Evolutionary conservation across 2,797 vertebrate species (phyloP), one percentile per base, ranked within the genome.

Genomic region (Silurus aristotelis): DNA sequence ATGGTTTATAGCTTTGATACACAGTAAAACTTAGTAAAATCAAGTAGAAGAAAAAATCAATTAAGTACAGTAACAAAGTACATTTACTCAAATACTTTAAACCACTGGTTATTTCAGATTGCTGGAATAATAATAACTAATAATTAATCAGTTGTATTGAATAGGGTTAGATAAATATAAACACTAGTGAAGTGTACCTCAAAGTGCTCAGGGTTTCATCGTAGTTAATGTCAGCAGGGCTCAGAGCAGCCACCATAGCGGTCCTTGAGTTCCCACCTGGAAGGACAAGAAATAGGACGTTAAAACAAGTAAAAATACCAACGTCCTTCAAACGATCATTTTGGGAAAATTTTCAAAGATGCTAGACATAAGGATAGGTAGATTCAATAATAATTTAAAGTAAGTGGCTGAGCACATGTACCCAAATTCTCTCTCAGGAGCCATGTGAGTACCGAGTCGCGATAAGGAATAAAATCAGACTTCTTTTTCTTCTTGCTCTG

Each of bases 401-500:
- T 38, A 9, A 2, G 55, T 55, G 13, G 20, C 20, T 79, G 22
- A 27, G 6, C 14, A 58, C 25, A 84, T 92, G 88, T 96, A 99
- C 98, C 98, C 1, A 99, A 94, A 90, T 99, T 99, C 91, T 99
- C 98, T 88, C 98, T 95, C 87, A 99, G 96, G 63, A 99, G 95
- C 98, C 98, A 99, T 0, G 98, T 99, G 85, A 99, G 94, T 70
- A 99, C 98, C 76, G 98, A 99, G 94, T 99, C 98, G 92, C 98
- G 94, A 91, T 99, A 99, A 0, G 98, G 98, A 93, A 99, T 99
- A 90, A 99, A 99, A 92, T 99, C 98, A 0, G 93, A 94, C 95
- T 99, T 99, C 95, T 99, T 99, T 95, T 99, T 99, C 89, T 99
- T 99, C 93, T 99, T 99, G 94, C 96, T 99, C 98, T 99, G 91